These are phyloP conservation scores for Thera obeliscata DNA, from an alignment of 2,888 invertebrate species.

Conservation along the genomic window DNA sequence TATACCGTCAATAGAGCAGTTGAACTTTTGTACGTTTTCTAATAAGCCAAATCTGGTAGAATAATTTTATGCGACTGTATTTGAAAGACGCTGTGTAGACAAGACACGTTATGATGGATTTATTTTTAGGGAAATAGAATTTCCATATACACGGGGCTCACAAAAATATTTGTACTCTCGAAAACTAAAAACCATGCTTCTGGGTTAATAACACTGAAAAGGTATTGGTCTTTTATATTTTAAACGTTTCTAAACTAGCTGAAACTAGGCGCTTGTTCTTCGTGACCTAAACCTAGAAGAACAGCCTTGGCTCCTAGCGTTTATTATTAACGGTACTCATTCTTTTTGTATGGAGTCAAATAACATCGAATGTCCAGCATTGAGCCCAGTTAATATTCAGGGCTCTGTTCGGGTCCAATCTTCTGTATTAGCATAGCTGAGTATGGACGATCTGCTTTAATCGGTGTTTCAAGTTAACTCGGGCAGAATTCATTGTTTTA, in stretches of 20 bases:
- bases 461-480: constrained; percentile 12
- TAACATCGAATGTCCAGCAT: not conserved
- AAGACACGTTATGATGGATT: no score
- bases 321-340: no score
- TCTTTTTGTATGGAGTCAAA: not conserved
- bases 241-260: not conserved
- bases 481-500: constrained; percentile 20
- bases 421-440: constrained; percentile 21
- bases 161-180: no score
- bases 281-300: no score
- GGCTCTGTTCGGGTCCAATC: constrained; percentile 10
- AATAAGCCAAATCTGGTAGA: constrained; percentile 21
- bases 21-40: constrained; percentile 30
- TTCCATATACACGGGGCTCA: no score
- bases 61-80: constrained; percentile 8
- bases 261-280: not conserved
- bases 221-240: no score
- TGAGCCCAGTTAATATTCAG: constrained; percentile 15
- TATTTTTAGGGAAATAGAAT: no score
- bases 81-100: no score
- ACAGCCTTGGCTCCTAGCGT: not conserved
- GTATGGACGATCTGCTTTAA: constrained; percentile 22
- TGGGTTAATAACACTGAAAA: no score
- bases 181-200: no score
- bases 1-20: constrained; percentile 26